A percentile compares a stretch with the other conserved stretches of the same genome.
Conservation (phyloP, 2,797 vertebrate species). For the Cuniculus paca region DNA sequence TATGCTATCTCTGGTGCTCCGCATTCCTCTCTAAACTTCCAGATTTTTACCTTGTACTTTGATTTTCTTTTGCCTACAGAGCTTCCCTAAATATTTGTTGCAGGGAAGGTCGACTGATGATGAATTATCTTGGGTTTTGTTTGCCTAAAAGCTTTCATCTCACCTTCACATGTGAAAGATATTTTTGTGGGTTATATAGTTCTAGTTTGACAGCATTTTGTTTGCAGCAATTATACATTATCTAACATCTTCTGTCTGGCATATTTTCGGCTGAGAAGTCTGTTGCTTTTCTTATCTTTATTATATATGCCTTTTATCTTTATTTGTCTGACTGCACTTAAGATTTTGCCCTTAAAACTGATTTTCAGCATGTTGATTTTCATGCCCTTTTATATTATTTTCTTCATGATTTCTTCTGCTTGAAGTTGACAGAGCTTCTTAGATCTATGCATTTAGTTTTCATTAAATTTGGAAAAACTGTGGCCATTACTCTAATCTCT, state of each 20-base stretch:
- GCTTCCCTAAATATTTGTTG: background rate
- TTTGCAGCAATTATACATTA: background rate
- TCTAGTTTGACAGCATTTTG: background rate
- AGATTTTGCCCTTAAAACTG: background rate
- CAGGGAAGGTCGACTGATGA: background rate
- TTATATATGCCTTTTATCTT: background rate
- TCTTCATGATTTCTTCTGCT: background rate
- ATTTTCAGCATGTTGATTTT: background rate
- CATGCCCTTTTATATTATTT: too few relatives aligned
- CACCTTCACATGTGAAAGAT: background rate
- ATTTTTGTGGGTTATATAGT: background rate
- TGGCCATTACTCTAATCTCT: background rate
- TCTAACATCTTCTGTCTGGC: background rate
- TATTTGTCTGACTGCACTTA: background rate
- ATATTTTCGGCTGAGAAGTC: background rate
- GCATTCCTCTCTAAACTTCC: background rate
- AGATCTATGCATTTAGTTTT: background rate
- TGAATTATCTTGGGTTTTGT: background rate
- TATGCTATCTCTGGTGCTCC: background rate
- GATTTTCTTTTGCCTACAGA: background rate
- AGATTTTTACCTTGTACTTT: background rate
- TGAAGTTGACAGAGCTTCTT: background rate
- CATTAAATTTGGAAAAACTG: background rate
- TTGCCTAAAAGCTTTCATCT: background rate
- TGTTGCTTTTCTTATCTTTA: background rate